These are phyloP conservation scores for Scaptomyza tumidula DNA, from an alignment of 2,888 invertebrate species.

Conservation along the genomic window DNA sequence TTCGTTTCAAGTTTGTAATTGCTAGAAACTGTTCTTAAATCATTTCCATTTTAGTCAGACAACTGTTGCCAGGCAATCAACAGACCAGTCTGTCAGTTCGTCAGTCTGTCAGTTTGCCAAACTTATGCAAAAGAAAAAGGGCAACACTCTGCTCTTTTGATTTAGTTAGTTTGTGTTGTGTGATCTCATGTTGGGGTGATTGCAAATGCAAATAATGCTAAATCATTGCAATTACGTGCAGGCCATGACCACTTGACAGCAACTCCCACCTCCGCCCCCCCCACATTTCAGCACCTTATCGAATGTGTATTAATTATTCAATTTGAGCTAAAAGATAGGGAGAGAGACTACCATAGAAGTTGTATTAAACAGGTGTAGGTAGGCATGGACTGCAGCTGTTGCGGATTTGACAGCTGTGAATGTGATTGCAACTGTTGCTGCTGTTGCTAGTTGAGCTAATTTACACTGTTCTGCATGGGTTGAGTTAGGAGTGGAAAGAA, in stretches of 20 bases:
- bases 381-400: conserved; percentile 44
- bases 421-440: conserved; percentile 16
- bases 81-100: conserved; percentile 5
- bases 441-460: conserved; percentile 37
- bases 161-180: conserved; percentile 11
- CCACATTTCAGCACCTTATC: conserved; percentile 22
- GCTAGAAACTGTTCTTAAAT: conserved; percentile 20
- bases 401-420: conserved; percentile 12
- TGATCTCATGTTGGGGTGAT: conserved; percentile 22
- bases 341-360: not conserved
- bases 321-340: conserved; percentile 19
- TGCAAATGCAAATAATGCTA: conserved; percentile 50
- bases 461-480: conserved; percentile 43
- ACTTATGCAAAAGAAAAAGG: conserved; percentile 43
- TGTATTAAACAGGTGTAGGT: conserved; percentile 54
- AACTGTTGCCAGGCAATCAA: conserved; percentile 50
- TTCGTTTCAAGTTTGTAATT: conserved; percentile 70
- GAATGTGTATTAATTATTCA: conserved; percentile 64
- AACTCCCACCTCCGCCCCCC: too few relatives aligned
- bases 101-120: conserved; percentile 19
- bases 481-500: not conserved
- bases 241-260: conserved; percentile 30
- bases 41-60: conserved; percentile 41
- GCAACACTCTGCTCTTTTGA: conserved; percentile 19
- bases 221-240: conserved; percentile 64